These are phyloP conservation scores for Papilio polytes DNA, from an alignment of 1,140 invertebrate genomes.

Conservation along the genomic window DNA sequence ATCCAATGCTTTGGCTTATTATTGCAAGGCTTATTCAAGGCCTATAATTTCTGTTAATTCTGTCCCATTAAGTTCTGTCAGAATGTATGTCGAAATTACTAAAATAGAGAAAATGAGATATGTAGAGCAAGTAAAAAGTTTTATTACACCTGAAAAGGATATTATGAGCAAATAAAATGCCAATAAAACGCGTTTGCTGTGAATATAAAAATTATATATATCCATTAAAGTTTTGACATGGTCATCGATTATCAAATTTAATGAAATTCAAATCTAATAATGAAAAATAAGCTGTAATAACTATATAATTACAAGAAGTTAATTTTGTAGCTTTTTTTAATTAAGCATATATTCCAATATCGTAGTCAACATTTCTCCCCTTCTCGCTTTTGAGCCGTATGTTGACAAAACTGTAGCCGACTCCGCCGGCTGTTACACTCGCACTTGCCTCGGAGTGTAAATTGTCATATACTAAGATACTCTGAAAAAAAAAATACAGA, in stretches of 20 bases:
- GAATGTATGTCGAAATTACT: background rate
- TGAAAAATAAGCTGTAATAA: background rate
- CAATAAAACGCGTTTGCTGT: background rate
- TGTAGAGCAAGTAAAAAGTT: background rate
- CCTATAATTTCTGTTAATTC: background rate
- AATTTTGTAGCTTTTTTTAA: background rate
- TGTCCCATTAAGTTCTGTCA: background rate
- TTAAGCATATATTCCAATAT: slow-evolving; percentile 61
- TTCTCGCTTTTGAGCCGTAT: slow-evolving; percentile 59
- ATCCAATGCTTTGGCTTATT: too few species aligned
- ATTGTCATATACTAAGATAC: slow-evolving; percentile 56
- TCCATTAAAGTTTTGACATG: background rate
- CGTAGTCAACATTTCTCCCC: slow-evolving; percentile 56
- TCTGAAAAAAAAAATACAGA: slow-evolving; percentile 50
- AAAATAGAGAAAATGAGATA: background rate
- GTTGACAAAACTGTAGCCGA: slow-evolving; percentile 58
- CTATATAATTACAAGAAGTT: background rate
- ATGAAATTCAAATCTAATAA: background rate
- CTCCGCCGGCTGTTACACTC: slow-evolving; percentile 57
- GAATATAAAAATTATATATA: slow-evolving; percentile 13
- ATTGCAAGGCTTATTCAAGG: too few species aligned
- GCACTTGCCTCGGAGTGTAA: slow-evolving; percentile 53
- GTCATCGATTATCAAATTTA: background rate
- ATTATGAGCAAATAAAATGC: background rate
- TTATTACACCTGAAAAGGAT: background rate